These are phyloP conservation scores for Trissolcus basalis DNA, from an alignment of 1,140 invertebrate genomes.

Conservation along the genomic window DNA sequence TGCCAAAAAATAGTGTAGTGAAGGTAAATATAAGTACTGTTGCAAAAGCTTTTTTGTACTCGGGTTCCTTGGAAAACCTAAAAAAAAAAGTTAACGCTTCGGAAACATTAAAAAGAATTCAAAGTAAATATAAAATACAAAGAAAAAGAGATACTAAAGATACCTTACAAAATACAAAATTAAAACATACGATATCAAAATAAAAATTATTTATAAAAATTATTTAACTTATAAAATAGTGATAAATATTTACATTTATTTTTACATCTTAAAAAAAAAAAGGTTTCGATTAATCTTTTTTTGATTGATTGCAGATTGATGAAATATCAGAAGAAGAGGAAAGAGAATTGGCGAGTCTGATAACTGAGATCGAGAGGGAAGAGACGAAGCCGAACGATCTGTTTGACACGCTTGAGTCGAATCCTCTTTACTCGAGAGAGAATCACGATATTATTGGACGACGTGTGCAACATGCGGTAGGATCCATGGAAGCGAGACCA, in stretches of 20 bases:
- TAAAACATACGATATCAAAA: no score
- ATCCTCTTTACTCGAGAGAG: slow-evolving; percentile 40
- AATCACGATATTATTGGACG: slow-evolving; percentile 15
- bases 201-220: no score
- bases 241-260: no score
- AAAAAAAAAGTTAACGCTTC: no score
- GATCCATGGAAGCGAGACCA: slow-evolving; percentile 23
- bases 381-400: slow-evolving; percentile 60
- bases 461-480: slow-evolving; percentile 3
- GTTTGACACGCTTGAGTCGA: slow-evolving; percentile 48
- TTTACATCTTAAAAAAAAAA: no score
- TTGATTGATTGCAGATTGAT: slow-evolving; percentile 39
- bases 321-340: slow-evolving; percentile 57
- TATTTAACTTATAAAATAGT: no score
- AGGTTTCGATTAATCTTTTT: slow-evolving; percentile 5
- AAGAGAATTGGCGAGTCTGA: slow-evolving; percentile 48
- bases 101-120: no score
- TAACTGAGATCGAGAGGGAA: slow-evolving; percentile 60
- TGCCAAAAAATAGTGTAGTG: slow-evolving; percentile 55
- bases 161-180: no score
- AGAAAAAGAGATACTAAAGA: no score
- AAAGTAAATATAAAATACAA: no score
- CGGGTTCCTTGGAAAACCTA: no score
- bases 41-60: slow-evolving; percentile 2
- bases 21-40: slow-evolving; percentile 27